Conservation (phyloP, 1,140 invertebrate genomes). For the Coptotermes formosanus region DNA sequence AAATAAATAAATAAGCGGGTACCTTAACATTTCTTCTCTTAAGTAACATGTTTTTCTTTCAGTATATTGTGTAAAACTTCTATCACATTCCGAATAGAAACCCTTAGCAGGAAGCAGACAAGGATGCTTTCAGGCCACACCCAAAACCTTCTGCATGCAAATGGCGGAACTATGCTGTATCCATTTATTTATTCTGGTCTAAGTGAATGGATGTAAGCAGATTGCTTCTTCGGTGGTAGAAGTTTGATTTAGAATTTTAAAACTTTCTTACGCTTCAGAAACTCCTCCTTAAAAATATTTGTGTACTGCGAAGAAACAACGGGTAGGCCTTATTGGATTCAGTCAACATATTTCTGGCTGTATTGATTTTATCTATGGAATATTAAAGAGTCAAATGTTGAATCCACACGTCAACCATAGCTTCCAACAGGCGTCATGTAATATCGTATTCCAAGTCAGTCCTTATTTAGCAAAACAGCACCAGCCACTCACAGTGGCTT, state of each 20-base stretch:
- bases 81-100: not conserved
- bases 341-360: not conserved
- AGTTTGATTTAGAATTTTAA: too few species aligned
- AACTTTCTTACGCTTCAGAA: not conserved
- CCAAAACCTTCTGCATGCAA: not conserved
- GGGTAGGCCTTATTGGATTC: not conserved
- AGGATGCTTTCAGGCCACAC: not conserved
- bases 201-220: not conserved
- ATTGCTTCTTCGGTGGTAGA: not conserved
- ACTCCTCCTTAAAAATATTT: not conserved
- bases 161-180: not conserved
- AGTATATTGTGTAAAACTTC: not conserved
- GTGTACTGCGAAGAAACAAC: not conserved
- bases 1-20: too few species aligned
- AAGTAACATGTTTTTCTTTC: not conserved
- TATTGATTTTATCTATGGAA: not conserved
- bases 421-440: too few species aligned
- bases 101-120: not conserved
- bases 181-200: not conserved
- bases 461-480: too few species aligned
- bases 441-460: too few species aligned
- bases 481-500: too few species aligned
- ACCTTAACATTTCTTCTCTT: too few species aligned
- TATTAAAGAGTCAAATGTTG: not conserved
- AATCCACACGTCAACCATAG: too few species aligned